phyloP scores from a whole-genome alignment of 2,888 invertebrate genomes.

The Epiperipatus broadwayi region DNA sequence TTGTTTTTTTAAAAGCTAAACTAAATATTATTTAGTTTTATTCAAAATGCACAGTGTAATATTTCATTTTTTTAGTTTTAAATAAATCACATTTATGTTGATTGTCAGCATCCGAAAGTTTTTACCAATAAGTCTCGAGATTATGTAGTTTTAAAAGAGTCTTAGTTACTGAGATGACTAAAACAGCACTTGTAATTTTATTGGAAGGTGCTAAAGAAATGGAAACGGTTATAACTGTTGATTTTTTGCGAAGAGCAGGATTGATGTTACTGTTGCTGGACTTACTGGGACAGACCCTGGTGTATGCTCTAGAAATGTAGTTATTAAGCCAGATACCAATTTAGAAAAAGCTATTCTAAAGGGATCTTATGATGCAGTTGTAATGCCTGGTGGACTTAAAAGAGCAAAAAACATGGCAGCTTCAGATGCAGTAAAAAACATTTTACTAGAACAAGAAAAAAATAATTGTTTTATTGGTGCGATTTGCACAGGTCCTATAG shows the following conservation, averaged over 20 bases:
- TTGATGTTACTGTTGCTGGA: slow-evolving; percentile 65
- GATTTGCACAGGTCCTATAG: slow-evolving; percentile 91
- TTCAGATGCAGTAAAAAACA: slow-evolving; percentile 44
- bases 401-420: slow-evolving; percentile 57
- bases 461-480: slow-evolving; percentile 60
- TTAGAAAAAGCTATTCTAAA: slow-evolving; percentile 37
- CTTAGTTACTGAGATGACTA: no score
- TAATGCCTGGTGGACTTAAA: slow-evolving; percentile 77
- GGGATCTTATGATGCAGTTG: slow-evolving; percentile 45
- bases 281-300: slow-evolving; percentile 44
- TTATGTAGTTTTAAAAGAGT: no score
- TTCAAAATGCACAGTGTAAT: no score
- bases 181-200: slow-evolving; percentile 53
- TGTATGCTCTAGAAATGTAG: slow-evolving; percentile 61
- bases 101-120: no score
- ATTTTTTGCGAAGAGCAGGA: slow-evolving; percentile 70
- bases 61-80: no score
- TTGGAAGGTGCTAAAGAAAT: slow-evolving; percentile 89
- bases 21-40: no score
- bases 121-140: no score
- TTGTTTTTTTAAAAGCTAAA: no score
- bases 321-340: slow-evolving; percentile 55
- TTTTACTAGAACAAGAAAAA: slow-evolving; percentile 59
- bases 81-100: no score
- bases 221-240: slow-evolving; percentile 72